These are phyloP conservation scores for Leuciscus idus DNA, from an alignment of 2,113 vertebrate species.

Conservation along the genomic window DNA sequence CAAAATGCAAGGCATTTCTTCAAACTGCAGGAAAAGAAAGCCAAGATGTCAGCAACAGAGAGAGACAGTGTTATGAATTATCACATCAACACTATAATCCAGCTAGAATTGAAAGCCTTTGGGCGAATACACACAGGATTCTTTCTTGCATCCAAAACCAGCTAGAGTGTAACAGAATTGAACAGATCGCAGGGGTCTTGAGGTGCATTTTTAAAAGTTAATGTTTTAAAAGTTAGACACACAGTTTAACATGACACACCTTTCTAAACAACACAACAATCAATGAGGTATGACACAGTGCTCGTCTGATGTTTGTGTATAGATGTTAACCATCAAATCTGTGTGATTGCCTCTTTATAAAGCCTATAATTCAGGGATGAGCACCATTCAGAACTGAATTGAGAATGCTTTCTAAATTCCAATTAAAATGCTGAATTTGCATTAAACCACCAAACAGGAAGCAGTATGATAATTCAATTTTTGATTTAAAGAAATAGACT, in stretches of 20 bases:
- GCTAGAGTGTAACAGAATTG: neutral
- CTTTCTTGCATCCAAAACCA: neutral
- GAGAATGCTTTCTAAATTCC: neutral
- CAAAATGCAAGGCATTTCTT: conserved; percentile 12
- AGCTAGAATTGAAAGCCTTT: neutral
- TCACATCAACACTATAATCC: no score
- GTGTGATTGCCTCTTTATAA: neutral
- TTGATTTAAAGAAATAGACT: neutral
- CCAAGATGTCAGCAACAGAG: neutral
- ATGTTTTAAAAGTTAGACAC: neutral
- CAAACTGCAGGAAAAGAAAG: neutral
- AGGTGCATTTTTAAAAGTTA: neutral
- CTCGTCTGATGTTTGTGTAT: neutral
- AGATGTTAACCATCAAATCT: neutral
- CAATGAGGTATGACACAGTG: neutral
- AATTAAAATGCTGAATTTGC: neutral
- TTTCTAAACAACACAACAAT: neutral
- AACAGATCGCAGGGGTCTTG: neutral
- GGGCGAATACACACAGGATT: neutral
- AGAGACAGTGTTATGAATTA: neutral
- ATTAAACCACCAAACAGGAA: neutral
- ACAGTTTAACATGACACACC: neutral
- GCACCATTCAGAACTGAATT: neutral
- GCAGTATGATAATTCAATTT: neutral
- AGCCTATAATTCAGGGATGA: neutral